Evolutionary conservation across 2,113 vertebrate genomes (phyloP).

Genomic region (Siniperca knerii): DNA sequence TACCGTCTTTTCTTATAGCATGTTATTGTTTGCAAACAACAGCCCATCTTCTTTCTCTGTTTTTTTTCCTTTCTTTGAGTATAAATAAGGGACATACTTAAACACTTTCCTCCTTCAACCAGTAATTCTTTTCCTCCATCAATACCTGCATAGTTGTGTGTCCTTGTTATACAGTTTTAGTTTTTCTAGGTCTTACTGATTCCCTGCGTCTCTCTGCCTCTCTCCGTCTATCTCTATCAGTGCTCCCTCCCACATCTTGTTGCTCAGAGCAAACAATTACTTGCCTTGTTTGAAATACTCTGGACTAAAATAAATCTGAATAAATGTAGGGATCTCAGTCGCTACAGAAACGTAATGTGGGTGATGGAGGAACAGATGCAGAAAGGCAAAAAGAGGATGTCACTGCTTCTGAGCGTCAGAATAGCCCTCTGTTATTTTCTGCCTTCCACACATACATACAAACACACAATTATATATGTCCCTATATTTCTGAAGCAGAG

Average conservation of each 20-base stretch:
- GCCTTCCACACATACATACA: not conserved
- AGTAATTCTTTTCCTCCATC: slow-evolving; percentile 5
- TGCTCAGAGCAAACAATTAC: slow-evolving; percentile 73
- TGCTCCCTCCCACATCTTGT: slow-evolving; percentile 46
- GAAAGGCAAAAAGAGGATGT: slow-evolving; percentile 48
- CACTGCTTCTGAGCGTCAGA: slow-evolving; percentile 31
- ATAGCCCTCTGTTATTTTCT: not conserved
- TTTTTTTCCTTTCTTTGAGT: not conserved
- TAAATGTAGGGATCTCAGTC: slow-evolving; percentile 53
- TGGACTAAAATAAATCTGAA: slow-evolving; percentile 68
- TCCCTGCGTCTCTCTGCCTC: slow-evolving; percentile 12
- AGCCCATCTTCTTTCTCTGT: not conserved
- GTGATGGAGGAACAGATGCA: slow-evolving; percentile 37
- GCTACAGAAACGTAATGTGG: slow-evolving; percentile 31
- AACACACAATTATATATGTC: slow-evolving; percentile 21
- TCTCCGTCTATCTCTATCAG: slow-evolving; percentile 20
- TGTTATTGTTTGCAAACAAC: not conserved
- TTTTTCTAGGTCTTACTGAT: slow-evolving; percentile 46
- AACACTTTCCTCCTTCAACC: slow-evolving; percentile 10
- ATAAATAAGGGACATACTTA: slow-evolving; percentile 29
- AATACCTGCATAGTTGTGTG: not conserved
- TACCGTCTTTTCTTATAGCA: not conserved
- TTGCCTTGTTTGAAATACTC: slow-evolving; percentile 64
- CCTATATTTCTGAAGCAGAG: slow-evolving; percentile 23
- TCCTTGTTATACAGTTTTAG: slow-evolving; percentile 46